Percentiles rank a stretch among this genome's conserved stretches.
phyloP scores from a whole-genome alignment of 30 jellyfish, hydroid and myxozoan genomes.

The Cassiopea xamachana region DNA sequence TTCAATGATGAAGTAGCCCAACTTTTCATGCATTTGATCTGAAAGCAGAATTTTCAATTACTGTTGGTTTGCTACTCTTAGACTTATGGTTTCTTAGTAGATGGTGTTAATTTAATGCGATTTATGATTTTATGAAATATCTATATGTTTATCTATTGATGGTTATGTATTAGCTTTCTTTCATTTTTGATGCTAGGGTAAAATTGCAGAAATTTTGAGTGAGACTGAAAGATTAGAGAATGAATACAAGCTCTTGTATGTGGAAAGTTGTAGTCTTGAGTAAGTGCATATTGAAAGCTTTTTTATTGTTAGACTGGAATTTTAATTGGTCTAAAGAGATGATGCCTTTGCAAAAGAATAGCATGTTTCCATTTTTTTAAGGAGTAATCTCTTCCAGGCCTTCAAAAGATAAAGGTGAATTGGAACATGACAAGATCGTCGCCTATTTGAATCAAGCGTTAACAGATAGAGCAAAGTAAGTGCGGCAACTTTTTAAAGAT shows the following conservation, averaged over 20 bases:
- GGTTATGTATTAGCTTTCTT: neutral
- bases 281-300: slow-evolving; percentile 9
- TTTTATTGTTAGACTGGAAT: neutral
- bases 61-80: too few species aligned
- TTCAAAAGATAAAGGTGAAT: slow-evolving; percentile 49
- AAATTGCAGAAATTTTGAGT: slow-evolving; percentile 28
- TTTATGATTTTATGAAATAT: too few species aligned
- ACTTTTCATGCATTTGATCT: too few species aligned
- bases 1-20: too few species aligned
- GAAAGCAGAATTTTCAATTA: too few species aligned
- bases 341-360: neutral
- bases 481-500: neutral
- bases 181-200: slow-evolving; percentile 24
- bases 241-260: slow-evolving; percentile 51
- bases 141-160: too few species aligned
- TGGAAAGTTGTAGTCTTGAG: slow-evolving; percentile 71
- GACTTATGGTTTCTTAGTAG: too few species aligned
- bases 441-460: slow-evolving; percentile 74
- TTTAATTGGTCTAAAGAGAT: neutral
- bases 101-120: too few species aligned
- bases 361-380: neutral
- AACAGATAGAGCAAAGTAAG: slow-evolving; percentile 84
- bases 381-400: slow-evolving; percentile 56
- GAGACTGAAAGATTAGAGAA: slow-evolving; percentile 43
- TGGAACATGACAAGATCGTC: slow-evolving; percentile 60